phyloP scores from a whole-genome alignment of 1,140 invertebrate genomes.

The Diabrotica virgifera region DNA sequence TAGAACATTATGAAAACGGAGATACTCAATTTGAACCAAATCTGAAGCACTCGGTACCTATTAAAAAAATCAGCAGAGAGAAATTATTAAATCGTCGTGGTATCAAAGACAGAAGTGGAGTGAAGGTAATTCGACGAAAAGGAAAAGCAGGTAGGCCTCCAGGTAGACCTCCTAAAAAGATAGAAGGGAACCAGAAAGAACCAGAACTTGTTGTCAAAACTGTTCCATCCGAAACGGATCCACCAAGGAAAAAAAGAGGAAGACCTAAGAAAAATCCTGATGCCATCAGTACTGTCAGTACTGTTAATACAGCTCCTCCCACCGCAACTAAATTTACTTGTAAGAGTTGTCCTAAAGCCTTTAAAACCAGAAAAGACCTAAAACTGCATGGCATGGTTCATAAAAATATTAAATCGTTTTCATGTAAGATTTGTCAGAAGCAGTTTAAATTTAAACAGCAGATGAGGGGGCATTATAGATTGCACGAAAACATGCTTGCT shows the following conservation, averaged over 20 bases:
- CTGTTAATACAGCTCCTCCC: neutral
- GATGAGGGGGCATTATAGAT: constrained; percentile 28
- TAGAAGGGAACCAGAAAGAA: neutral
- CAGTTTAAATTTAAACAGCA: constrained; percentile 31
- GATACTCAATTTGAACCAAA: neutral
- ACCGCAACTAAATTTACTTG: constrained; percentile 11
- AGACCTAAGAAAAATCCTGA: constrained; percentile 1
- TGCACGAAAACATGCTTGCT: constrained; percentile 27
- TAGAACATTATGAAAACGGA: neutral
- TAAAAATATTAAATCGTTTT: constrained; percentile 12
- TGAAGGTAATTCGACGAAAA: neutral
- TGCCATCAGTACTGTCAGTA: neutral
- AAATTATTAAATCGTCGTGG: neutral
- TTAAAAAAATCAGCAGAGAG: constrained; percentile 6
- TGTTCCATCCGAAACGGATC: neutral
- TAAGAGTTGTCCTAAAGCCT: constrained; percentile 16
- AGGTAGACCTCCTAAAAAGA: neutral
- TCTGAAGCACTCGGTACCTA: neutral
- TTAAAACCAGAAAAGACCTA: constrained; percentile 20
- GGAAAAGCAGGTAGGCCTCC: neutral
- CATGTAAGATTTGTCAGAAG: constrained; percentile 29
- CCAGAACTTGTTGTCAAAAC: too few species aligned
- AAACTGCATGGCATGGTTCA: constrained; percentile 10
- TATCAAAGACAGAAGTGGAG: neutral
- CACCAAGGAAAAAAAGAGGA: neutral